These are phyloP conservation scores for Atrichornis clamosus DNA, from an alignment of 2,113 vertebrate species.

Conservation along the genomic window DNA sequence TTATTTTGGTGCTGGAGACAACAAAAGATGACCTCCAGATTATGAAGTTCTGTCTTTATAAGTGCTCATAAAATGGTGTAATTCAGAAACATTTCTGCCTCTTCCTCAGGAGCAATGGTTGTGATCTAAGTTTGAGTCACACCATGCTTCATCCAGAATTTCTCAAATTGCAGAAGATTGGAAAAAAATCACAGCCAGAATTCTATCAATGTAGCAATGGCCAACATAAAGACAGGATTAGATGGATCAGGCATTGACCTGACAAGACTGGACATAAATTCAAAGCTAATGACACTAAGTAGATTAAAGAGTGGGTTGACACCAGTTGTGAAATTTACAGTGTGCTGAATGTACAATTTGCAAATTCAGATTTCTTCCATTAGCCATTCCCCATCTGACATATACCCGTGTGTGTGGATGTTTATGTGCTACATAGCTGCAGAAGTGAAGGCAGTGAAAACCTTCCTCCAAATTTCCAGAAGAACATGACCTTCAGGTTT, in stretches of 20 bases:
- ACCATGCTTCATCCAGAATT: neutral
- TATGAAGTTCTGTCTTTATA: neutral
- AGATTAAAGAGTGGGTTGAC: neutral
- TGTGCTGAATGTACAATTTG: neutral
- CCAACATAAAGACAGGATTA: neutral
- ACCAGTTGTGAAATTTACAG: neutral
- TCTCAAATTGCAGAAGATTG: neutral
- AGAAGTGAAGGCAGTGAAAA: neutral
- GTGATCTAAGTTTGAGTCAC: neutral
- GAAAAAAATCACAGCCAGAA: neutral
- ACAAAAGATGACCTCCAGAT: neutral
- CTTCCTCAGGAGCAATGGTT: neutral
- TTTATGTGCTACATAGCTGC: neutral
- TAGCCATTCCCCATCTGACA: neutral
- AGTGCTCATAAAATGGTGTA: neutral
- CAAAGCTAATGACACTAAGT: neutral
- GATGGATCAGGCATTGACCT: neutral
- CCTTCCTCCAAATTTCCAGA: neutral
- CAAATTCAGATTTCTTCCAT: neutral
- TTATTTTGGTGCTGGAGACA: neutral
- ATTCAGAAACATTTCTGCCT: neutral
- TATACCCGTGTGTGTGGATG: rapidly evolving
- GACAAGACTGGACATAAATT: neutral
- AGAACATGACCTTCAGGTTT: neutral
- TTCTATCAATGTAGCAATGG: neutral